Conservation (phyloP, 2,113 vertebrate species). For the Cnemophilus loriae region DNA sequence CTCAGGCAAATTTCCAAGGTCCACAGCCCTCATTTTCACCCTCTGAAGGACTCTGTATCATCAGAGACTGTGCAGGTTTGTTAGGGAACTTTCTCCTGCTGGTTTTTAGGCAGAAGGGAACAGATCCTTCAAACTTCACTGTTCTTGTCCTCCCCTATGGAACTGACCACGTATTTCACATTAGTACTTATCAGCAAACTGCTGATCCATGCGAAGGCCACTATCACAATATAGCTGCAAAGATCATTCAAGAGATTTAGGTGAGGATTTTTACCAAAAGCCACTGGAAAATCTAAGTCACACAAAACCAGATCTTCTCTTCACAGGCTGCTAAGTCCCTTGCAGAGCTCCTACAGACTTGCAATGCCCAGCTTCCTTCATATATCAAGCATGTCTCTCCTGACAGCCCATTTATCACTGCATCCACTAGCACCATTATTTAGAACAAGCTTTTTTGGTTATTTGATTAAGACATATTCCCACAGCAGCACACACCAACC, state of each 20-base stretch:
- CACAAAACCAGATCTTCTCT: not conserved
- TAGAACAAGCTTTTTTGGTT: not conserved
- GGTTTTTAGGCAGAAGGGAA: not conserved
- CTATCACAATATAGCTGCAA: not conserved
- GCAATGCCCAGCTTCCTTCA: not conserved
- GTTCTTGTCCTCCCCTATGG: not conserved
- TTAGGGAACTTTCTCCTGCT: not conserved
- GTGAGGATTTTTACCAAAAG: not conserved
- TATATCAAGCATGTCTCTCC: not conserved
- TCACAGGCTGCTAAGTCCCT: not conserved
- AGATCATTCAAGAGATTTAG: not conserved
- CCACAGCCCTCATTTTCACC: fast-evolving
- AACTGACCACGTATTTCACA: fast-evolving
- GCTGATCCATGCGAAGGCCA: not conserved
- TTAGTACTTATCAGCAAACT: not conserved
- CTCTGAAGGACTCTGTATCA: not conserved
- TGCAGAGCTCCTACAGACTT: not conserved
- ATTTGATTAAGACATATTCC: not conserved
- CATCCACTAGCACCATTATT: not conserved
- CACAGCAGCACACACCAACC: not conserved
- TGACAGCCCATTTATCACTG: not conserved
- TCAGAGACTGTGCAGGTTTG: not conserved
- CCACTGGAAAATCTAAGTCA: not conserved
- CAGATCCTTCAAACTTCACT: not conserved
- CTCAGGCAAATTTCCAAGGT: not conserved